Percentiles rank a stretch among this genome's conserved stretches.
Evolutionary conservation across 2,888 invertebrate genomes (phyloP).

Genomic region (Ophion ventricosus): DNA sequence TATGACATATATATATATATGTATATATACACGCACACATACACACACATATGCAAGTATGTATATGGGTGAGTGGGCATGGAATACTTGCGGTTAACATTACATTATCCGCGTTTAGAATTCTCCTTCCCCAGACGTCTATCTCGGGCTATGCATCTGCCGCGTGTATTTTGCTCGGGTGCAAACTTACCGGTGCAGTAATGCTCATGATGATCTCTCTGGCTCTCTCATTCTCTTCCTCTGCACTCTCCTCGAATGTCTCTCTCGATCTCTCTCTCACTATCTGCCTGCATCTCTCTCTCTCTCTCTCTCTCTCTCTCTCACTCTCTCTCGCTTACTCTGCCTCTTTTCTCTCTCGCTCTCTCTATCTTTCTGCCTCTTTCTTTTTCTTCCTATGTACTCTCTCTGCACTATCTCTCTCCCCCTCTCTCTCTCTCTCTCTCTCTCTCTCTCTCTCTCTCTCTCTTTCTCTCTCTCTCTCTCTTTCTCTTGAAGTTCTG

Average conservation of each 20-base stretch:
- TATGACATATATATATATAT: conserved; percentile 1
- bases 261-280: not conserved
- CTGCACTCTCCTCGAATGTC: too few relatives aligned
- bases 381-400: not conserved
- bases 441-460: not conserved
- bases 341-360: not conserved
- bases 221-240: conserved; percentile 1
- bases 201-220: conserved; percentile 4
- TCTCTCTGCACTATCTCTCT: too few relatives aligned
- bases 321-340: not conserved
- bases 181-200: conserved; percentile 60
- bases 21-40: too few relatives aligned
- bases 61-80: conserved; percentile 18
- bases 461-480: not conserved
- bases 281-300: too few relatives aligned
- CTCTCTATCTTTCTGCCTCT: not conserved
- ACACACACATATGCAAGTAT: not conserved
- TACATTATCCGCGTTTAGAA: conserved; percentile 74
- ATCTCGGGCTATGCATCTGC: conserved; percentile 72
- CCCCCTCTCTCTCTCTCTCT: not conserved
- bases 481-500: not conserved
- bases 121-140: conserved; percentile 72
- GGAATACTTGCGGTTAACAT: conserved; percentile 74
- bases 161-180: conserved; percentile 71
- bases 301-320: conserved; percentile 3